A percentile compares a stretch with the other conserved stretches of the same genome.
Conservation (phyloP, 2,113 vertebrate species). For the Catharus fuscescens region DNA sequence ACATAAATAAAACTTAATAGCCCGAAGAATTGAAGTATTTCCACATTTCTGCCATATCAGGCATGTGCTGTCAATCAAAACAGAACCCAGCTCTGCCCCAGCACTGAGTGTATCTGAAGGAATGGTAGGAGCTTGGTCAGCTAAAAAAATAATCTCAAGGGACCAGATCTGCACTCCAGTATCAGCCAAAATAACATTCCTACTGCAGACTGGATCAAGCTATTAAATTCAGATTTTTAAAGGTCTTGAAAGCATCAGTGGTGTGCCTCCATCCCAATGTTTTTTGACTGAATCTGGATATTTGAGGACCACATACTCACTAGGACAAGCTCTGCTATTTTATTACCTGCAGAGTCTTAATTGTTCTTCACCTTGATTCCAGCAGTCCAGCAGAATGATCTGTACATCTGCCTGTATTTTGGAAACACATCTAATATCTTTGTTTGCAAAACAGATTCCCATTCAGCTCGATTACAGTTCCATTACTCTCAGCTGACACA, state of each 20-base stretch:
- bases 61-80: background rate
- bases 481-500: conserved; percentile 3
- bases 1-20: background rate
- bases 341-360: background rate
- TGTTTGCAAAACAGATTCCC: conserved; percentile 51
- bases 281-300: background rate
- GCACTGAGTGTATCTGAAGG: background rate
- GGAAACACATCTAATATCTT: conserved; percentile 9
- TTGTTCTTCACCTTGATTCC: background rate
- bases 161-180: background rate
- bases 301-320: background rate
- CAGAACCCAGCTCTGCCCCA: background rate
- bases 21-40: background rate
- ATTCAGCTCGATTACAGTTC: conserved; percentile 33
- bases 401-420: conserved; percentile 35
- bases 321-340: background rate
- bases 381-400: conserved; percentile 19
- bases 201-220: background rate
- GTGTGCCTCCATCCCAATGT: background rate
- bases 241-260: background rate
- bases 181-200: background rate
- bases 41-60: background rate
- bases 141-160: background rate
- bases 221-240: background rate
- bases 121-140: background rate